These are phyloP conservation scores for Pseudocheirus occidentalis DNA, from an alignment of 2,797 vertebrate genomes.

Conservation along the genomic window DNA sequence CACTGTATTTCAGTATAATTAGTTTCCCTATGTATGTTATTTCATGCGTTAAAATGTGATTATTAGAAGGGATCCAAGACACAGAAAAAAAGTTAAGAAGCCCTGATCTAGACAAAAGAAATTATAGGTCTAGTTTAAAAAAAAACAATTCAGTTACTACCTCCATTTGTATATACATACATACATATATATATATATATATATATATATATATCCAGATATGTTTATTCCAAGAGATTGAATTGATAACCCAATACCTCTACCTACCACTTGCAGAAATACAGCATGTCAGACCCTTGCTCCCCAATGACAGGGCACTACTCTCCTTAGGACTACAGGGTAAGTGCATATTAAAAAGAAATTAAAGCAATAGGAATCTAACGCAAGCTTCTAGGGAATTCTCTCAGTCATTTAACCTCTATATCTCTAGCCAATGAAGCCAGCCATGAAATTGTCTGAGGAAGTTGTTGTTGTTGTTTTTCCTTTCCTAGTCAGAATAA, in stretches of 20 bases:
- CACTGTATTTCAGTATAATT: background rate
- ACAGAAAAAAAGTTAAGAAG: background rate
- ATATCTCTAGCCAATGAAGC: background rate
- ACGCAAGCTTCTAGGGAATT: background rate
- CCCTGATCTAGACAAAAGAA: background rate
- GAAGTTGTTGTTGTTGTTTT: background rate
- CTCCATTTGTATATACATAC: constrained; percentile 8
- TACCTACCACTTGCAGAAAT: background rate
- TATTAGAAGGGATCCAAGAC: background rate
- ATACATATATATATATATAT: too few relatives aligned
- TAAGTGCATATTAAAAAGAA: background rate
- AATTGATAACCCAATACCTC: background rate
- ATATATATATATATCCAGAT: background rate
- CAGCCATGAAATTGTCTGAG: background rate
- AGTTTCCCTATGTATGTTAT: background rate
- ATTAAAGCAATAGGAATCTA: background rate
- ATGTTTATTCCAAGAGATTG: background rate
- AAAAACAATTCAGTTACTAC: background rate
- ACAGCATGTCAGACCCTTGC: background rate
- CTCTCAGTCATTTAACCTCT: constrained; percentile 16
- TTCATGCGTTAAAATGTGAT: background rate
- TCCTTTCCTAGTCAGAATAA: constrained; percentile 13
- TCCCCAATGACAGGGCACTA: background rate
- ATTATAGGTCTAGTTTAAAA: background rate
- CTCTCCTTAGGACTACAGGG: background rate